Conservation (phyloP, 2,113 vertebrate species). For the Cisticola juncidis region DNA sequence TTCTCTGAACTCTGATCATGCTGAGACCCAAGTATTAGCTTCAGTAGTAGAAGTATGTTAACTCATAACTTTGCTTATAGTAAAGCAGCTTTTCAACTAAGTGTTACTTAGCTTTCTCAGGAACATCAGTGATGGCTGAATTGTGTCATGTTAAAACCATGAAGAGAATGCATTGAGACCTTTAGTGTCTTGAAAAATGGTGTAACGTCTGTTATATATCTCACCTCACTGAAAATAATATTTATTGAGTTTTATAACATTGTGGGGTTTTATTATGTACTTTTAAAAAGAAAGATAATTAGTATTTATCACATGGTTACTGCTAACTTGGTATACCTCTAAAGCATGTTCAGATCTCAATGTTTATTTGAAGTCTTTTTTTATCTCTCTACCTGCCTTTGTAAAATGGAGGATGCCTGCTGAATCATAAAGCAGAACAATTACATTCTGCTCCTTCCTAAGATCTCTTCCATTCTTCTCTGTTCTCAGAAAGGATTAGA, state of each 20-base stretch:
- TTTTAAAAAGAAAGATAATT: background rate
- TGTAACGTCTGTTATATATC: background rate
- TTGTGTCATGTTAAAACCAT: background rate
- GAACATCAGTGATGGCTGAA: background rate
- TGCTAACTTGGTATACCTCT: background rate
- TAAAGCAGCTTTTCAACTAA: background rate
- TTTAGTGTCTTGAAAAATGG: background rate
- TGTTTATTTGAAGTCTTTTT: background rate
- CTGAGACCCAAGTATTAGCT: background rate
- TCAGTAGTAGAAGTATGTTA: background rate
- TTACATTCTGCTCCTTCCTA: background rate
- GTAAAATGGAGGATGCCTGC: background rate
- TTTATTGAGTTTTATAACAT: background rate
- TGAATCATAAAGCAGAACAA: background rate
- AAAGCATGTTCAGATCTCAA: background rate
- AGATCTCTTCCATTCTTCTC: background rate
- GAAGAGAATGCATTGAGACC: background rate
- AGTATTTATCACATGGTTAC: background rate
- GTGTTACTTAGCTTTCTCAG: background rate
- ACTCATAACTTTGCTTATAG: background rate
- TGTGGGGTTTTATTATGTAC: rapidly evolving
- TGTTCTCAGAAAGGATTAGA: background rate
- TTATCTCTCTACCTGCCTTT: background rate
- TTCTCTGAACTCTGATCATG: background rate
- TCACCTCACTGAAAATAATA: background rate